phyloP scores from a whole-genome alignment of 2,888 invertebrate species.

The Seira ritae region DNA sequence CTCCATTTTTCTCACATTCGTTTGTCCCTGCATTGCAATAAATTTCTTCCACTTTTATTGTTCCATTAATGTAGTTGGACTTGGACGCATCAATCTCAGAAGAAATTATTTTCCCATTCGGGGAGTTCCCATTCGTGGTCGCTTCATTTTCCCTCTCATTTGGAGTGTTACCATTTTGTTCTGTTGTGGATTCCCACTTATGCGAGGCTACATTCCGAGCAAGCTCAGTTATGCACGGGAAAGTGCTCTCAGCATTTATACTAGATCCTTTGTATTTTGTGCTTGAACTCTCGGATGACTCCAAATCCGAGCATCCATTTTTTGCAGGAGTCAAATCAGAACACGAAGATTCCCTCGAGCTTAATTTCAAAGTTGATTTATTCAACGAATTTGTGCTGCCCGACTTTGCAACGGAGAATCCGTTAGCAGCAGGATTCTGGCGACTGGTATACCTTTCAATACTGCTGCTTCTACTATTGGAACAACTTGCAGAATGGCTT shows the following conservation, averaged over 20 bases:
- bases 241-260: constrained; percentile 10
- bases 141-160: background rate
- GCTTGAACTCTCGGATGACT: background rate
- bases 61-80: background rate
- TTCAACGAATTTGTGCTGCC: background rate
- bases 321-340: constrained; percentile 1
- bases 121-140: background rate
- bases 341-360: constrained; percentile 49
- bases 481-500: constrained; percentile 57
- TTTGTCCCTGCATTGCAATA: too few relatives aligned
- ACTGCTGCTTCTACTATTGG: constrained; percentile 68
- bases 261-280: background rate
- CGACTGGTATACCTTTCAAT: constrained; percentile 56
- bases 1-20: too few relatives aligned
- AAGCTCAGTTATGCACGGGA: constrained; percentile 69
- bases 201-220: constrained; percentile 71
- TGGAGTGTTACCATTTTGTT: background rate
- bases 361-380: constrained; percentile 8
- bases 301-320: constrained; percentile 5
- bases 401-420: background rate
- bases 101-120: background rate
- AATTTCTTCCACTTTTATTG: too few relatives aligned
- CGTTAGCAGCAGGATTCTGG: background rate
- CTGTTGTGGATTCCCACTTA: constrained; percentile 65
- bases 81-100: background rate